Percentiles rank a stretch among this genome's conserved stretches.
Evolutionary conservation across 2,113 vertebrate species (phyloP).

Genomic region (Melanotaenia duboulayi): DNA sequence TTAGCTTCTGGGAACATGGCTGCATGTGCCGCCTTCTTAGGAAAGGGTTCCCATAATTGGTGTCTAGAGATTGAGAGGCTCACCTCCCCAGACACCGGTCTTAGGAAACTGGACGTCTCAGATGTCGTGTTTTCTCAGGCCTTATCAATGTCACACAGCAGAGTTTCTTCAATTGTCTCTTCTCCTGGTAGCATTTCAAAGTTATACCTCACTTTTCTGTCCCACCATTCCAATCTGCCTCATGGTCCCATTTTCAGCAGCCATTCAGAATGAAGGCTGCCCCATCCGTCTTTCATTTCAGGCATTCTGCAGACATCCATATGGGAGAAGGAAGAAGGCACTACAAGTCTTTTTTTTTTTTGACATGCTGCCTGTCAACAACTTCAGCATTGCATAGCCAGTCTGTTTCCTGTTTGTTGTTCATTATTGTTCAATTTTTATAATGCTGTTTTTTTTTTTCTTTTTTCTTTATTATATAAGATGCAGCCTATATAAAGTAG

Average conservation of each 20-base stretch:
- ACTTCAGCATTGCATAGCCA: conserved; percentile 23
- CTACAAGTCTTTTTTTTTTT: conserved; percentile 21
- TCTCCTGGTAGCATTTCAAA: conserved; percentile 50
- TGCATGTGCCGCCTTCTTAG: conserved; percentile 58
- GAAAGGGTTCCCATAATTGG: conserved; percentile 69
- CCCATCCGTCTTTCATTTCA: conserved; percentile 47
- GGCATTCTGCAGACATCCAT: conserved; percentile 38
- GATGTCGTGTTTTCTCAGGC: conserved; percentile 61
- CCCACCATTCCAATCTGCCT: conserved; percentile 11
- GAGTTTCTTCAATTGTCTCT: conserved; percentile 36
- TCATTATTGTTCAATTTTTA: too few relatives aligned
- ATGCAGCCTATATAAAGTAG: too few relatives aligned
- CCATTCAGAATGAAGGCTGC: conserved; percentile 35
- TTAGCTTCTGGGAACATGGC: conserved; percentile 64
- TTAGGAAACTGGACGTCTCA: conserved; percentile 46
- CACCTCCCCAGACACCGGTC: conserved; percentile 48
- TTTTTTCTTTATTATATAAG: too few relatives aligned
- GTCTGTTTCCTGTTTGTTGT: conserved; percentile 24
- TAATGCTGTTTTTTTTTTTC: too few relatives aligned
- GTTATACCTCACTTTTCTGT: conserved; percentile 26
- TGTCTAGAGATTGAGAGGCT: conserved; percentile 42
- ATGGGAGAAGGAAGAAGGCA: conserved; percentile 16
- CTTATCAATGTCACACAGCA: conserved; percentile 48
- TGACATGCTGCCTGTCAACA: conserved; percentile 49
- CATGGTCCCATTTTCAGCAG: conserved; percentile 42